A percentile compares a stretch with the other conserved stretches of the same genome.
These are phyloP conservation scores for Oxyruncus cristatus DNA, from an alignment of 2,113 vertebrate species.

Conservation along the genomic window DNA sequence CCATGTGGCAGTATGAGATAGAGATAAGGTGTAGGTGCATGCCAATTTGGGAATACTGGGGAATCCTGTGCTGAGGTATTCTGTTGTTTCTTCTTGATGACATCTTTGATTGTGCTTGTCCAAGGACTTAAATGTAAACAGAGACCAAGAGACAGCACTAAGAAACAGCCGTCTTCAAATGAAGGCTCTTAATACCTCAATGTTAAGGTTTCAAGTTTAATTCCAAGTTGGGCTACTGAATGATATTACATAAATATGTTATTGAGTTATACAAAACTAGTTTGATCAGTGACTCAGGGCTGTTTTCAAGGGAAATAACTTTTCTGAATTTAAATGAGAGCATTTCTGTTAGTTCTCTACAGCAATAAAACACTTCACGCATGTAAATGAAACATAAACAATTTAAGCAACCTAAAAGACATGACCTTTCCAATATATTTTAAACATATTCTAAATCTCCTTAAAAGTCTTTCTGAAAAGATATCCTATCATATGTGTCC, in stretches of 20 bases:
- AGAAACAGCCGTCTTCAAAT: not conserved
- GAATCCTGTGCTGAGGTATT: not conserved
- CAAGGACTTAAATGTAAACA: not conserved
- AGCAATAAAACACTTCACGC: not conserved
- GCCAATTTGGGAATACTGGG: accelerated
- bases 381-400: not conserved
- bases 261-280: not conserved
- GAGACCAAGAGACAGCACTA: not conserved
- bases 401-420: not conserved
- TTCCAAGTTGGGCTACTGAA: not conserved
- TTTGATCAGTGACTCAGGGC: not conserved
- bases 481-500: not conserved
- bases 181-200: not conserved
- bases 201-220: not conserved
- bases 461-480: not conserved
- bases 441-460: not conserved
- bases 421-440: not conserved
- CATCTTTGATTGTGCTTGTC: accelerated
- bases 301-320: not conserved
- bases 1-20: not conserved
- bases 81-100: not conserved
- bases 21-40: not conserved
- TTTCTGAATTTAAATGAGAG: not conserved
- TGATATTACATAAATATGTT: not conserved
- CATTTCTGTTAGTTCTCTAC: not conserved